phyloP scores from a whole-genome alignment of 2,797 vertebrate genomes.

The Kryptolebias ocellatus region DNA sequence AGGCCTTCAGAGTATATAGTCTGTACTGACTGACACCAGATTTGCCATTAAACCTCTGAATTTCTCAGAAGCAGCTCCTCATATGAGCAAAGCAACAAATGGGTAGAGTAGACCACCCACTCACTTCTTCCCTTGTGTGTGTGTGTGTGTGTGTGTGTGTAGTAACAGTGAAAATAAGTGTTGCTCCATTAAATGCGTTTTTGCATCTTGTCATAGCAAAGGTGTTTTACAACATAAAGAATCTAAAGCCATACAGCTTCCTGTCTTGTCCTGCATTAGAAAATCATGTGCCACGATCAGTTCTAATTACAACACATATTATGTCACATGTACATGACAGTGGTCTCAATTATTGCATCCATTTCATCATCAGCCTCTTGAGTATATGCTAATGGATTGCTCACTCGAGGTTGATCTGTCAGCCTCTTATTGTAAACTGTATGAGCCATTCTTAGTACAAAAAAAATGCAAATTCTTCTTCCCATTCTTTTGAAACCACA shows the following conservation, averaged over 20 bases:
- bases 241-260: background rate
- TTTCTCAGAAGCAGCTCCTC: constrained; percentile 17
- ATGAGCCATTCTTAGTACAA: constrained; percentile 47
- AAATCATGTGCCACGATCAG: constrained; percentile 43
- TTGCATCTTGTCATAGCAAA: constrained; percentile 8
- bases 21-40: constrained; percentile 33
- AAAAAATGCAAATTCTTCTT: constrained; percentile 47
- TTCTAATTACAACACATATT: constrained; percentile 59
- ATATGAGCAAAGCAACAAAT: constrained; percentile 10
- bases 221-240: background rate
- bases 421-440: constrained; percentile 54
- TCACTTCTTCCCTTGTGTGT: constrained; percentile 10
- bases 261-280: constrained; percentile 20
- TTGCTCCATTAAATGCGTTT: constrained; percentile 4
- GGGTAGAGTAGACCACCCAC: constrained; percentile 7
- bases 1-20: constrained; percentile 10
- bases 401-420: constrained; percentile 67
- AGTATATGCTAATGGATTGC: constrained; percentile 63
- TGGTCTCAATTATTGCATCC: constrained; percentile 62
- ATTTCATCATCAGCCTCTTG: constrained; percentile 64
- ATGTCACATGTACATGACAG: constrained; percentile 41
- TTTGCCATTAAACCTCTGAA: constrained; percentile 32
- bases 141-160: background rate
- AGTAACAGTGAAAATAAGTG: constrained; percentile 9
- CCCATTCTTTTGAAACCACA: constrained; percentile 43